Conservation (phyloP, 2,888 invertebrate genomes). For the Taphrorychus bicolor region DNA sequence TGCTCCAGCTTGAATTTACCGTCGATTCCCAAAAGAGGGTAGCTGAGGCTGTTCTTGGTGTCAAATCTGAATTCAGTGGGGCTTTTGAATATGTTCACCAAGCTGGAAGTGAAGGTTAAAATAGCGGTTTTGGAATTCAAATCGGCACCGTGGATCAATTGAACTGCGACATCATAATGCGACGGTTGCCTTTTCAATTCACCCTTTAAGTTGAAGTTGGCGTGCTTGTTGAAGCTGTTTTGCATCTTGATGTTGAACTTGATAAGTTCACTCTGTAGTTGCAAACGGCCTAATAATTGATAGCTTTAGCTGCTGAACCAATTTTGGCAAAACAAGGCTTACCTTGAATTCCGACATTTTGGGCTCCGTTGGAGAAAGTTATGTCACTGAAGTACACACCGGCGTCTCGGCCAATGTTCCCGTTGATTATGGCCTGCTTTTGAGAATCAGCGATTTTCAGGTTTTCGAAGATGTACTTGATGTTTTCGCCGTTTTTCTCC, state of each 20-base stretch:
- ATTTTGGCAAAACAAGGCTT: too few relatives aligned
- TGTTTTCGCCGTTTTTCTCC: conserved; percentile 56
- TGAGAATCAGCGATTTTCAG: conserved; percentile 61
- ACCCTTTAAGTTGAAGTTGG: conserved; percentile 69
- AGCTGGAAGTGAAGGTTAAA: conserved; percentile 58
- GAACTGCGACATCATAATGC: conserved; percentile 46
- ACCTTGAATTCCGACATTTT: conserved; percentile 59
- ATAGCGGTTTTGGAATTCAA: conserved; percentile 65
- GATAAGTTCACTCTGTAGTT: conserved; percentile 58
- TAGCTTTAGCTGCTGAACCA: background rate
- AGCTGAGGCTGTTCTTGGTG: conserved; percentile 65
- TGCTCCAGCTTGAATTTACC: conserved; percentile 65
- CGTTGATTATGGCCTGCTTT: conserved; percentile 63
- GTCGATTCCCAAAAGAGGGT: conserved; percentile 64
- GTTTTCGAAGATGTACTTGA: conserved; percentile 68
- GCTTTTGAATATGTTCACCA: conserved; percentile 51
- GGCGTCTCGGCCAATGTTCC: conserved; percentile 59
- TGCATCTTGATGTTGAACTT: conserved; percentile 63
- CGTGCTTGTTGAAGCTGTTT: conserved; percentile 67
- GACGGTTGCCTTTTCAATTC: conserved; percentile 52
- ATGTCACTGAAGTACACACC: conserved; percentile 62
- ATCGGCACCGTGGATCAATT: conserved; percentile 69
- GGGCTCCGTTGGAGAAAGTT: conserved; percentile 61
- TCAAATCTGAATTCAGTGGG: conserved; percentile 61
- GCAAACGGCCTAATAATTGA: conserved; percentile 45